Base-by-base conservation (phyloP, 1,140 invertebrate genomes). In the Drosophila sp. region DNA sequence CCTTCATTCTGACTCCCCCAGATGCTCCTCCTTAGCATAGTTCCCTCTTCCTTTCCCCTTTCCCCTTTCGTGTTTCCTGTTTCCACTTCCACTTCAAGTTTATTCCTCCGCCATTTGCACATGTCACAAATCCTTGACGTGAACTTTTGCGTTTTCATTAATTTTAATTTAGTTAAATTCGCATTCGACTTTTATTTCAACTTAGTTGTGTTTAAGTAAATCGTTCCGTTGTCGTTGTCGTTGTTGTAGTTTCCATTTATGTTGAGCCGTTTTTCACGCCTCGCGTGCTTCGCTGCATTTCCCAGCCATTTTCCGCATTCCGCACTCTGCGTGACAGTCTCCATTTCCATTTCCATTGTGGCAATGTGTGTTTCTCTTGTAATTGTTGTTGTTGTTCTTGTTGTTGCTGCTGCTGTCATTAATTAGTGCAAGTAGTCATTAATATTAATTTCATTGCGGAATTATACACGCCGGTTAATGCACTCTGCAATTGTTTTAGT, bases 381-480 rank as follows among this genome's bases (percentile, higher is more conserved):
- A 36, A 54, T 63, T 66, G 63, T 38, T 67, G 62, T 59, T 59
- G 56, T 59, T 45, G 29, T 5, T 46, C 41, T 59, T 9, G 40
- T n/a, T 32, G 21, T 43, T 40, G 36, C 54, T 38, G 57, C 18
- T 29, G 62, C 62, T 54, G 46, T 21, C 48, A 67, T 72, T 82
- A 87, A 81, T 82, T 72, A 57, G 64, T 66, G 66, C 76, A 77
- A 82, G 70, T 62, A 77, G 78, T 70, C 86, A 46, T 86, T 86
- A 78, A 78, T 78, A 87, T 86, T 78, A 87, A 82, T 87, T 87
- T 86, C 64, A 86, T 86, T 59, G 57, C 36, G 56, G 38, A 78
- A 87, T 86, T 87, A 86, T 87, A 82, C 75, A 78, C 86, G 54
- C 62, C 75, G 82, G 82, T 65, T 81, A 86, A 81, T 86, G 81